Base-by-base conservation (phyloP, 2,888 invertebrate species). In the Eulithis prunata region DNA sequence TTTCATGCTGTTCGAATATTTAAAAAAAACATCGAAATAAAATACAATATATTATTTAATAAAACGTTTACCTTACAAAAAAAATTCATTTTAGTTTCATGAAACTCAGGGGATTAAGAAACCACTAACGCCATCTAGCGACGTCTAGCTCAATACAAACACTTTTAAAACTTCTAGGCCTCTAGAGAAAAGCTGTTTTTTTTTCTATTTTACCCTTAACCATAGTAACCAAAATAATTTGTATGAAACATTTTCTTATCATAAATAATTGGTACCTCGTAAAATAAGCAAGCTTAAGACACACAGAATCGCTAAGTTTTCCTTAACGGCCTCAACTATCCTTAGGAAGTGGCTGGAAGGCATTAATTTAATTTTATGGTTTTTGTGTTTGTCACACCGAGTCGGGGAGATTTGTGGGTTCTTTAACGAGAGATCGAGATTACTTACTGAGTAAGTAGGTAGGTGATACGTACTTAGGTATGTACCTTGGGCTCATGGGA, bases 321-420 rank as follows among this genome's bases (percentile, higher is more conserved):
- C 83, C 85, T 81, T 86, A 89, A 90, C 86, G 83, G 86, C 81
- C 81, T 68, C 77, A 81, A 84, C 85, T 86, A 84, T 83, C 79
- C 82, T 77, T 69, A 81, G 83, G 83, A 84, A 83, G 85, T 83
- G 86, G 83, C 82, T 74, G 76, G 78, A 83, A 80, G 80, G 82
- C 93, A 93, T 93, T 93, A 91, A 93, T 93, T 93, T 93, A 91
- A 90, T 93, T 92, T 93, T 86, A 93, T 93, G 92, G 93, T 89
- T 91, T 91, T 90, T 93, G 93, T 89, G 90, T 92, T 89, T 93
- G 93, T 93, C 93, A 93, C 88, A 85, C 81, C 85, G 82, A 86
- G 87, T 81, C 84, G 77, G 77, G 75, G 78, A 91, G 93, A 93
- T 93, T 93, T 93, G 92, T 93, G 81, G 74, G 78, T 72, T 80